Conservation (phyloP, 2,888 invertebrate species). For the Cataglyphis altisquamis region DNA sequence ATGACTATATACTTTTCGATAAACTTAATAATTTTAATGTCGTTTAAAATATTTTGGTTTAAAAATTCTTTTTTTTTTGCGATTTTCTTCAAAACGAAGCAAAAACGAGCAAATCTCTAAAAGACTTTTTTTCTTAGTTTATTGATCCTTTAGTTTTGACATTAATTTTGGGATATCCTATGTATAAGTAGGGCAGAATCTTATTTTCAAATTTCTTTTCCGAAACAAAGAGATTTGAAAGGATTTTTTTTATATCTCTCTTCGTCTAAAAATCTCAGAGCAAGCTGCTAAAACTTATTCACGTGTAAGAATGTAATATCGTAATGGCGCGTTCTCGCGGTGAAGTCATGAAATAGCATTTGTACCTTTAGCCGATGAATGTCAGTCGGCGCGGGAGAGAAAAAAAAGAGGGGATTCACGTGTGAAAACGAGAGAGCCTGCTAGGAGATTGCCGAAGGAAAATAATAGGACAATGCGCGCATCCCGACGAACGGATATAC, state of each 20-base stretch:
- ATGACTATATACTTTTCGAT: no score
- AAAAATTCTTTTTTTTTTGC: no score
- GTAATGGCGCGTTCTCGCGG: conserved; percentile 35
- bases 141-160: no score
- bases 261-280: neutral
- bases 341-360: neutral
- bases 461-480: conserved; percentile 40
- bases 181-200: neutral
- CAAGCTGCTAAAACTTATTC: conserved; percentile 23
- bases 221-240: neutral
- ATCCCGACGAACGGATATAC: conserved; percentile 14
- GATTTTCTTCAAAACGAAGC: no score
- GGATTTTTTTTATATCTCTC: neutral
- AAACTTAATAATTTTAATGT: no score
- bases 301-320: conserved; percentile 19
- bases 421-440: neutral
- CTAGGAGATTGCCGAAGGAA: neutral
- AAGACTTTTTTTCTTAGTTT: no score
- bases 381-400: neutral
- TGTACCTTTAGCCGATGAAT: neutral
- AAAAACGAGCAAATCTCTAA: no score
- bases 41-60: no score
- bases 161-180: no score
- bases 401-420: neutral
- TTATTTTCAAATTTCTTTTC: neutral